These are phyloP conservation scores for Procambarus clarkii DNA, from an alignment of 1,140 invertebrate genomes.

Conservation along the genomic window DNA sequence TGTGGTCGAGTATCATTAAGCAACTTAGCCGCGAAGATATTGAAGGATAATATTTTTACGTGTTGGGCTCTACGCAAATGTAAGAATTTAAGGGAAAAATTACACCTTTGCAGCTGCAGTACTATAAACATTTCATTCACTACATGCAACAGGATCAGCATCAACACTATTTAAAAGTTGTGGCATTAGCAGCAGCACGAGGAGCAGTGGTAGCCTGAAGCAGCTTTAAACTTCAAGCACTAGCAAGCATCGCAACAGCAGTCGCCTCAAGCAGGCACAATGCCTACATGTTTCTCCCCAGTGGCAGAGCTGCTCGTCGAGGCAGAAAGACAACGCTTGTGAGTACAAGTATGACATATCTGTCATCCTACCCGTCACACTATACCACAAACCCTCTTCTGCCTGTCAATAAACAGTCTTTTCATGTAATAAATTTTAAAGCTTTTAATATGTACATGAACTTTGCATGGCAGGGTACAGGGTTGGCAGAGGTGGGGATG, in stretches of 20 bases:
- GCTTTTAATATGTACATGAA: not conserved
- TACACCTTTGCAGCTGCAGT: no score
- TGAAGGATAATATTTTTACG: no score
- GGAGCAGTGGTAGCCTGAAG: no score
- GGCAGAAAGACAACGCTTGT: not conserved
- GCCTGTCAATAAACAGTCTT: not conserved
- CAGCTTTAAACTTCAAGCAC: no score
- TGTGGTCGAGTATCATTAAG: no score
- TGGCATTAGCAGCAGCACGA: no score
- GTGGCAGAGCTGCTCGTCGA: slow-evolving; percentile 14
- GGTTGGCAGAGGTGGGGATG: not conserved
- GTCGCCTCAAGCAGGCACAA: not conserved
- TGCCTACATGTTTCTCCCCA: not conserved
- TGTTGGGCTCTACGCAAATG: no score
- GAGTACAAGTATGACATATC: not conserved
- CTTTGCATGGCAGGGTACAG: not conserved
- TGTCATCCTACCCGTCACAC: not conserved
- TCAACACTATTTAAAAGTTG: no score
- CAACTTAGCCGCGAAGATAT: no score
- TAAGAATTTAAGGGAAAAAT: no score
- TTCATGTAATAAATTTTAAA: not conserved
- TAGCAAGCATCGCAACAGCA: not conserved
- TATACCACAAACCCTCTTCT: not conserved
- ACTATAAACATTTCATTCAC: no score
- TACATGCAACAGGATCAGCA: no score